A percentile compares a stretch with the other conserved stretches of the same genome.
These are phyloP conservation scores for Latheticus oryzae DNA, from an alignment of 2,888 invertebrate species.

Conservation along the genomic window DNA sequence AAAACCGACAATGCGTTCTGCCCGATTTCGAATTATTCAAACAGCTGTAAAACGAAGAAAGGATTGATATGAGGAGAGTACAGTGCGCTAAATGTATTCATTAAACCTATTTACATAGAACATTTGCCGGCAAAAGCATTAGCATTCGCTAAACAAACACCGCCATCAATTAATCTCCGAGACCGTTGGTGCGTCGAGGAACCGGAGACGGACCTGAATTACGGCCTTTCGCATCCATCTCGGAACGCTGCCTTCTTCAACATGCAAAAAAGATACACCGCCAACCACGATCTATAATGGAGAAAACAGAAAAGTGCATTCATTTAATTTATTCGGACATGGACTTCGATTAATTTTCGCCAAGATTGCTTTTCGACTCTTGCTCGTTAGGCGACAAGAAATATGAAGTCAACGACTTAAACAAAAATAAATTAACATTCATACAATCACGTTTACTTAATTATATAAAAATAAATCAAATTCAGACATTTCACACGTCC, in stretches of 20 bases:
- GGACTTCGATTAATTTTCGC: too few relatives aligned
- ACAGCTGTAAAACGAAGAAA: slow-evolving; percentile 62
- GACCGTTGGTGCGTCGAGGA: slow-evolving; percentile 33
- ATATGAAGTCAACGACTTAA: too few relatives aligned
- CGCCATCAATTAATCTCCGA: slow-evolving; percentile 61
- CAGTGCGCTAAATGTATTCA: slow-evolving; percentile 58
- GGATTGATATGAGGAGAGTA: slow-evolving; percentile 58
- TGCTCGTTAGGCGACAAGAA: too few relatives aligned
- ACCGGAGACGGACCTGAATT: slow-evolving; percentile 38
- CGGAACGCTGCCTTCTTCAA: slow-evolving; percentile 19
- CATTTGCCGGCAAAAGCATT: slow-evolving; percentile 60
- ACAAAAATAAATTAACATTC: too few relatives aligned
- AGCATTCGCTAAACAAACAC: slow-evolving; percentile 63
- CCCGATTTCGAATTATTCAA: slow-evolving; percentile 58
- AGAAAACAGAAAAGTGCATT: too few relatives aligned
- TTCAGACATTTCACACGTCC: too few relatives aligned
- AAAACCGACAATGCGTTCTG: slow-evolving; percentile 54
- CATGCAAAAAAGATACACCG: slow-evolving; percentile 22
- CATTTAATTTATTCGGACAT: too few relatives aligned
- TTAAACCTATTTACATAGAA: slow-evolving; percentile 63
- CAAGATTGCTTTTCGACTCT: too few relatives aligned
- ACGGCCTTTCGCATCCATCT: slow-evolving; percentile 31
- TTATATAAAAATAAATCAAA: too few relatives aligned
- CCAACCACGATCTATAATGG: slow-evolving; percentile 5
- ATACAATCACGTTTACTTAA: too few relatives aligned